Conservation (phyloP, 2,888 invertebrate genomes). For the Lycia hirtaria region DNA sequence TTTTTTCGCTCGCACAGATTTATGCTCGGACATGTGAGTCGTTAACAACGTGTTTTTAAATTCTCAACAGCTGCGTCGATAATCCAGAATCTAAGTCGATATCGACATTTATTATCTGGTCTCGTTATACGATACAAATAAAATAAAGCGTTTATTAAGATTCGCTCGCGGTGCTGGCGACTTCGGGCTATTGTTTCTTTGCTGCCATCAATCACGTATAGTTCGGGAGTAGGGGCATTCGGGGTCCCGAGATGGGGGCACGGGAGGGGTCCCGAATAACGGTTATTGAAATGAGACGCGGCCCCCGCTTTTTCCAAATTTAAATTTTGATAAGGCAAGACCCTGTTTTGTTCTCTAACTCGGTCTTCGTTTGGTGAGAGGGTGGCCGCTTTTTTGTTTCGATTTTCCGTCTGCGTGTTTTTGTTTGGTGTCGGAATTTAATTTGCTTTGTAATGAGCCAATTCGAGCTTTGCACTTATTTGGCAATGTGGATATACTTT, state of each 20-base stretch:
- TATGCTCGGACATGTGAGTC: constrained; percentile 49
- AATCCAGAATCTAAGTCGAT: constrained; percentile 76
- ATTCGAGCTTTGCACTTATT: constrained; percentile 41
- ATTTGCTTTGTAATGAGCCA: constrained; percentile 54
- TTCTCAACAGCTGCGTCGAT: constrained; percentile 67
- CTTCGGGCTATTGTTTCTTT: constrained; percentile 79
- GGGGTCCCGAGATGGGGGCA: constrained; percentile 46
- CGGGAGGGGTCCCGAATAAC: constrained; percentile 71
- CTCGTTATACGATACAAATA: constrained; percentile 80
- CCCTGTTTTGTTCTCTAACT: constrained; percentile 81
- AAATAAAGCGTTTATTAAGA: constrained; percentile 84
- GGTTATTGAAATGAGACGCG: constrained; percentile 85
- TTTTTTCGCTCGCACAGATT: constrained; percentile 42
- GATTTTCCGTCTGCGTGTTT: constrained; percentile 66
- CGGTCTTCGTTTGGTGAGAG: constrained; percentile 70
- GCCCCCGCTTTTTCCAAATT: constrained; percentile 83
- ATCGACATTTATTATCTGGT: constrained; percentile 76
- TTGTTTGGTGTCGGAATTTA: constrained; percentile 60
- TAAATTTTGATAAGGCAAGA: constrained; percentile 85
- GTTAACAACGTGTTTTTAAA: constrained; percentile 58
- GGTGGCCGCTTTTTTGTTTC: constrained; percentile 74
- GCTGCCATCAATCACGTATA: constrained; percentile 81
- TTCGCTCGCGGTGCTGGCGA: constrained; percentile 76
- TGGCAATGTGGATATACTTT: constrained; percentile 17
- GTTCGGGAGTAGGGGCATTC: constrained; percentile 58